Conservation (phyloP, 2,797 vertebrate genomes). For the Dryobates pubescens region DNA sequence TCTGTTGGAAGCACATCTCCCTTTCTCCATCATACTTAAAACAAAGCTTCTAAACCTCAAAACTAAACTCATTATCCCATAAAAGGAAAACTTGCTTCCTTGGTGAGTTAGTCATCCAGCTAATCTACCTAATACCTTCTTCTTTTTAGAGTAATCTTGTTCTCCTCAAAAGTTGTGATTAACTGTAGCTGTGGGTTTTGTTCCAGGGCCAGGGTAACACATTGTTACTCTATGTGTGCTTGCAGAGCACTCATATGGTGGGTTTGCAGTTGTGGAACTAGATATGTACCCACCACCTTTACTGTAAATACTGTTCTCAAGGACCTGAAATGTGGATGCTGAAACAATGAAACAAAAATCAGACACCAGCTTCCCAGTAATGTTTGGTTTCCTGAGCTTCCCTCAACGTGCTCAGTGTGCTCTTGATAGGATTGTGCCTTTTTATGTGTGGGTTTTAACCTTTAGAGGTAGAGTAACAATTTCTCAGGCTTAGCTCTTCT, state of each 20-base stretch:
- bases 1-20: slow-evolving; percentile 50
- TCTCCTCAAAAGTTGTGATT: too few species aligned
- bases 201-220: too few species aligned
- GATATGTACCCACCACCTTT: too few species aligned
- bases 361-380: too few species aligned
- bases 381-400: not conserved
- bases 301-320: too few species aligned
- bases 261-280: too few species aligned
- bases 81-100: not conserved
- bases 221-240: too few species aligned
- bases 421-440: not conserved
- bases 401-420: not conserved
- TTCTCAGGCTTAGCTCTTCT: not conserved
- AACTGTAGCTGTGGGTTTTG: too few species aligned
- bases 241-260: too few species aligned
- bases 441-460: not conserved
- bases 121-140: not conserved
- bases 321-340: too few species aligned
- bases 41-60: not conserved
- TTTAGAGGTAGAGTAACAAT: not conserved
- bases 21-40: slow-evolving; percentile 27
- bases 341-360: too few species aligned
- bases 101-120: not conserved
- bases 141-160: too few species aligned
- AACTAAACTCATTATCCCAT: not conserved